Percentiles rank a stretch among this genome's conserved stretches.
Evolutionary conservation across 1,140 invertebrate species (phyloP).

Genomic region (Apis laboriosa): DNA sequence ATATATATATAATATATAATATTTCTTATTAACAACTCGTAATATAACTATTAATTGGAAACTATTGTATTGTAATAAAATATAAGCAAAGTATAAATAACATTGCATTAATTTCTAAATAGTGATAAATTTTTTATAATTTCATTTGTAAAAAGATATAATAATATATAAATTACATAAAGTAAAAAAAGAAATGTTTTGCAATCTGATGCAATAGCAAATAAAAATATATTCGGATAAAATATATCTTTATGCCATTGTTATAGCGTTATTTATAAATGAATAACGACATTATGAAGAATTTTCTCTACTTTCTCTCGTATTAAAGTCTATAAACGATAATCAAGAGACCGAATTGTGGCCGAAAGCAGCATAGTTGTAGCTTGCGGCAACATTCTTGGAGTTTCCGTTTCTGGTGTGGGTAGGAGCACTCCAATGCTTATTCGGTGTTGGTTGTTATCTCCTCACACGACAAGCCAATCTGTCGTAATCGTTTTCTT

Average conservation of each 20-base stretch:
- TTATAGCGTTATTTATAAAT: background rate
- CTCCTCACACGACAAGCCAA: conserved; percentile 53
- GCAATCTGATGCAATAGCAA: too few relatives aligned
- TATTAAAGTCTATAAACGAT: conserved; percentile 2
- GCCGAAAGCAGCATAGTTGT: background rate
- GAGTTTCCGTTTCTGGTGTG: conserved; percentile 16
- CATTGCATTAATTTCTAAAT: too few relatives aligned
- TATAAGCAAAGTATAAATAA: too few relatives aligned
- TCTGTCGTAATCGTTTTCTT: conserved; percentile 53
- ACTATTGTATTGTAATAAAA: too few relatives aligned
- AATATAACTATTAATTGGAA: background rate
- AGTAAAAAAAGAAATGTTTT: too few relatives aligned
- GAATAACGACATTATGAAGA: background rate
- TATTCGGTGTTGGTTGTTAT: conserved; percentile 56
- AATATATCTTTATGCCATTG: too few relatives aligned
- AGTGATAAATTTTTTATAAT: too few relatives aligned
- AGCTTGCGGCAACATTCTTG: conserved; percentile 18
- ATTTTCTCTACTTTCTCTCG: conserved; percentile 1
- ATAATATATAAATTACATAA: too few relatives aligned
- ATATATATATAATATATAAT: too few relatives aligned
- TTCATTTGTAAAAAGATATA: too few relatives aligned
- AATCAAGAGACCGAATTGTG: conserved; percentile 5
- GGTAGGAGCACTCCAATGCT: conserved; percentile 28
- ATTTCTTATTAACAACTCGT: background rate
- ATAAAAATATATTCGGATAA: too few relatives aligned